These are phyloP conservation scores for Galago senegalensis DNA, from an alignment of 2,797 vertebrate species.

Conservation along the genomic window DNA sequence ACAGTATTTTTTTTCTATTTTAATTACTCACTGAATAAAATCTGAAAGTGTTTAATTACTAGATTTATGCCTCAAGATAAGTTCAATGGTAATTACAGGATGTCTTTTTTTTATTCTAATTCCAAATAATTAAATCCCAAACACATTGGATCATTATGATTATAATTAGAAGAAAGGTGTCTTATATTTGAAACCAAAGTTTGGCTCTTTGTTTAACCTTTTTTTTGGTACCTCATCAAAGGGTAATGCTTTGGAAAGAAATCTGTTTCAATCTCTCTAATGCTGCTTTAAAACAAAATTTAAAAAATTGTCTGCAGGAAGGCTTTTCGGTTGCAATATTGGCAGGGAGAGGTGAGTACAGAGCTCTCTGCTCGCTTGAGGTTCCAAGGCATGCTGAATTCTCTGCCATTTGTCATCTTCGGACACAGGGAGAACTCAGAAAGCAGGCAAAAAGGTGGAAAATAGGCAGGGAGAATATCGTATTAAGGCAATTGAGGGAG, in stretches of 20 bases:
- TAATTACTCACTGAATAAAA: slow-evolving; percentile 87
- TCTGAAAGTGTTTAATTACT: slow-evolving; percentile 89
- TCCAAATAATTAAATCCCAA: slow-evolving; percentile 89
- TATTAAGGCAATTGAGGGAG: neutral
- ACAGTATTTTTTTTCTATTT: slow-evolving; percentile 78
- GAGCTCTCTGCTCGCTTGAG: neutral
- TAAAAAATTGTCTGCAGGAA: slow-evolving; percentile 46
- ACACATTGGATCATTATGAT: slow-evolving; percentile 79
- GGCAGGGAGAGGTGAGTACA: neutral
- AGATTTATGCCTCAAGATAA: slow-evolving; percentile 89
- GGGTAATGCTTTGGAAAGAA: slow-evolving; percentile 64
- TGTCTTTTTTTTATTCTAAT: slow-evolving; percentile 87
- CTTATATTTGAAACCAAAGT: slow-evolving; percentile 84
- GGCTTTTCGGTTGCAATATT: neutral
- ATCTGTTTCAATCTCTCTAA: slow-evolving; percentile 69
- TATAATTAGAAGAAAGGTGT: slow-evolving; percentile 81
- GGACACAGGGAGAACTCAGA: neutral
- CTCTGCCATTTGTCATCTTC: slow-evolving; percentile 10
- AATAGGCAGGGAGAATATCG: neutral
- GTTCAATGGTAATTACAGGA: slow-evolving; percentile 89
- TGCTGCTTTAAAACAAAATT: slow-evolving; percentile 66
- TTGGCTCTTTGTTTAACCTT: slow-evolving; percentile 80
- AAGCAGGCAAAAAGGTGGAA: neutral
- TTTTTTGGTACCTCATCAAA: slow-evolving; percentile 60
- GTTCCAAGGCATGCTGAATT: neutral